A percentile compares a stretch with the other conserved stretches of the same genome.
Conservation (phyloP, 2,113 vertebrate genomes). For the Scomber colias region DNA sequence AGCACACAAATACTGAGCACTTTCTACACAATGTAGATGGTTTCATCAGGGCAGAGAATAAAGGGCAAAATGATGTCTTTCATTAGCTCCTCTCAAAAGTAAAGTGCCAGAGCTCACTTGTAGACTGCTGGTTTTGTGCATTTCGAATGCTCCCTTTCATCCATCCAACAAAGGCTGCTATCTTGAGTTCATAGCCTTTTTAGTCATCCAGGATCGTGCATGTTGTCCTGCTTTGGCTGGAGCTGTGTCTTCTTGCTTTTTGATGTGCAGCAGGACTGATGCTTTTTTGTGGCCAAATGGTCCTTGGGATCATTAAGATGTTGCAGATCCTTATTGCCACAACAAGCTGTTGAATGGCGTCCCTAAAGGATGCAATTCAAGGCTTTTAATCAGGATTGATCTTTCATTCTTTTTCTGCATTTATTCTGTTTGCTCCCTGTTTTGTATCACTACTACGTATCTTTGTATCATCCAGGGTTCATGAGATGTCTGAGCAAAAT, state of each 20-base stretch:
- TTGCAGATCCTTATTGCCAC: constrained; percentile 21
- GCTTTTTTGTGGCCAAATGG: constrained; percentile 11
- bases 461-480: constrained; percentile 29
- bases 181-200: constrained; percentile 49
- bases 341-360: constrained; percentile 11
- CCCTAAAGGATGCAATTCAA: constrained; percentile 11
- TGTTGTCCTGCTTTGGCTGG: constrained; percentile 25
- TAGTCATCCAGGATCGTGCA: background rate
- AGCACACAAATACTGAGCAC: background rate
- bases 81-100: constrained; percentile 38
- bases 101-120: constrained; percentile 35
- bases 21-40: background rate
- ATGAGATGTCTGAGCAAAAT: constrained; percentile 7
- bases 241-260: constrained; percentile 46
- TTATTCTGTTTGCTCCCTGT: background rate
- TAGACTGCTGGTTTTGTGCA: constrained; percentile 28
- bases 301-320: constrained; percentile 52
- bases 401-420: constrained; percentile 27
- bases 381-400: constrained; percentile 44
- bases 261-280: constrained; percentile 44
- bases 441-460: constrained; percentile 1
- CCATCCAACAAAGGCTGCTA: constrained; percentile 27
- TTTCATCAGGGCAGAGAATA: constrained; percentile 34
- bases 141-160: constrained; percentile 50
- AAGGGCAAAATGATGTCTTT: constrained; percentile 41